Percentiles rank a stretch among this genome's conserved stretches.
These are phyloP conservation scores for Phymatocera aterrima DNA, from an alignment of 2,888 invertebrate genomes.

Conservation along the genomic window DNA sequence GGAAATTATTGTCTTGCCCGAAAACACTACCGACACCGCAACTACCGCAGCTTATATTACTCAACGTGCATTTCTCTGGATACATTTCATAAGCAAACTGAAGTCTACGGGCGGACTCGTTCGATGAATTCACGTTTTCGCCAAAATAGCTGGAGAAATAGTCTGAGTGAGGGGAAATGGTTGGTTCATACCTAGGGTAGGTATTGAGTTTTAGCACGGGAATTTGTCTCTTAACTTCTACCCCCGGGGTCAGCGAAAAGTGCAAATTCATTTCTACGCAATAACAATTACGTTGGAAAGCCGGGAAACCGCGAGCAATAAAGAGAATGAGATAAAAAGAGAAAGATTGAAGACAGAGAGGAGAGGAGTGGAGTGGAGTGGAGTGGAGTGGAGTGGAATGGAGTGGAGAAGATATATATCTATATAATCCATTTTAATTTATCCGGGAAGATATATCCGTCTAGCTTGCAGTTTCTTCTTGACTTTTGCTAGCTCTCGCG, in stretches of 20 bases:
- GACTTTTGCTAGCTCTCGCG: conserved; percentile 50
- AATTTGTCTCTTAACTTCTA: not conserved
- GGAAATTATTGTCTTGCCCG: conserved; percentile 14
- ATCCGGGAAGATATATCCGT: conserved; percentile 68
- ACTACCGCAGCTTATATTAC: not conserved
- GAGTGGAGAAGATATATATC: too few relatives aligned
- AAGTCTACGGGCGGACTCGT: too few relatives aligned
- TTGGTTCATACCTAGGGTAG: too few relatives aligned
- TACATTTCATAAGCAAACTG: too few relatives aligned
- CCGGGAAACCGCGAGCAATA: conserved; percentile 53
- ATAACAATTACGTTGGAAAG: conserved; percentile 39
- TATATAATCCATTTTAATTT: conserved; percentile 73
- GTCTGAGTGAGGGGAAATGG: too few relatives aligned
- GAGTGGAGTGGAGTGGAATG: too few relatives aligned
- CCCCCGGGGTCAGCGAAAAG: conserved; percentile 5
- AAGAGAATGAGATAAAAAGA: conserved; percentile 55
- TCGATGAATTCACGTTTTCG: too few relatives aligned
- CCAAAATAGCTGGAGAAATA: too few relatives aligned
- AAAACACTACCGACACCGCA: not conserved
- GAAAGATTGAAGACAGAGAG: conserved; percentile 66
- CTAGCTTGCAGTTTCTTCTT: conserved; percentile 64
- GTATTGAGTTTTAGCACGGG: too few relatives aligned
- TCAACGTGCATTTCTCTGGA: too few relatives aligned
- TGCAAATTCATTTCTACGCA: conserved; percentile 48
- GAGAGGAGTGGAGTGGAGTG: too few relatives aligned